phyloP scores from a whole-genome alignment of 2,888 invertebrate genomes.

The Oscheius onirici region DNA sequence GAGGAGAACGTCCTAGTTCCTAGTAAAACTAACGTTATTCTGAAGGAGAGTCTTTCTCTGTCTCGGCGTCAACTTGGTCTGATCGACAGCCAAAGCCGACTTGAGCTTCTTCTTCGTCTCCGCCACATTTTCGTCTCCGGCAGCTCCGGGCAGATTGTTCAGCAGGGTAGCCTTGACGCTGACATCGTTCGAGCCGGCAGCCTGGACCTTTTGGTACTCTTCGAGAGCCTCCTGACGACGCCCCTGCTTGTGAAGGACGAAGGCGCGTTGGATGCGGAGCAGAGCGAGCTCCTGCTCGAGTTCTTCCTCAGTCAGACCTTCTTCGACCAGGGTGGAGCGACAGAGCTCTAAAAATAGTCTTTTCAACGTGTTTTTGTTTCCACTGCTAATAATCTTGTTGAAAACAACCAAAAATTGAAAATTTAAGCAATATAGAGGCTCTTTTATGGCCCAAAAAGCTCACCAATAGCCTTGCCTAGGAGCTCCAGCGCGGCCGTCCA shows the following conservation, averaged over 20 bases:
- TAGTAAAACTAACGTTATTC: slow-evolving; percentile 82
- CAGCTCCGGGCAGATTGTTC: slow-evolving; percentile 91
- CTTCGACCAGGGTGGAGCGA: slow-evolving; percentile 85
- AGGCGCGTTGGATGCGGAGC: slow-evolving; percentile 87
- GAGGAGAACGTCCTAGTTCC: too few relatives aligned
- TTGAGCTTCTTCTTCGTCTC: slow-evolving; percentile 97
- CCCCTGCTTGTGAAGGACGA: slow-evolving; percentile 60
- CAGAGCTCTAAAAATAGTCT: slow-evolving; percentile 81
- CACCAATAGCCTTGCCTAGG: slow-evolving; percentile 76
- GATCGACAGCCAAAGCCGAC: slow-evolving; percentile 76
- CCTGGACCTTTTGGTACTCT: slow-evolving; percentile 57
- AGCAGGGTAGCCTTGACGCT: slow-evolving; percentile 90
- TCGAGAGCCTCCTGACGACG: slow-evolving; percentile 54
- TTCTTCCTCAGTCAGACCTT: slow-evolving; percentile 84
- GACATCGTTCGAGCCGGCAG: slow-evolving; percentile 81
- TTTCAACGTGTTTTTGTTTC: too few relatives aligned
- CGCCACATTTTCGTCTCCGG: slow-evolving; percentile 91
- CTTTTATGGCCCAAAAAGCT: background rate
- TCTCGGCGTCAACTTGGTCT: slow-evolving; percentile 78
- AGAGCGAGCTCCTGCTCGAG: slow-evolving; percentile 91
- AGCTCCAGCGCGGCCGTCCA: slow-evolving; percentile 83
- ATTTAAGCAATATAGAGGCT: background rate
- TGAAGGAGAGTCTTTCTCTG: slow-evolving; percentile 85
- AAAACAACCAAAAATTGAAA: background rate
- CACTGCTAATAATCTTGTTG: background rate